Evolutionary conservation across 2,797 vertebrate species (phyloP).

Genomic region (Sebastes hopkinsi): DNA sequence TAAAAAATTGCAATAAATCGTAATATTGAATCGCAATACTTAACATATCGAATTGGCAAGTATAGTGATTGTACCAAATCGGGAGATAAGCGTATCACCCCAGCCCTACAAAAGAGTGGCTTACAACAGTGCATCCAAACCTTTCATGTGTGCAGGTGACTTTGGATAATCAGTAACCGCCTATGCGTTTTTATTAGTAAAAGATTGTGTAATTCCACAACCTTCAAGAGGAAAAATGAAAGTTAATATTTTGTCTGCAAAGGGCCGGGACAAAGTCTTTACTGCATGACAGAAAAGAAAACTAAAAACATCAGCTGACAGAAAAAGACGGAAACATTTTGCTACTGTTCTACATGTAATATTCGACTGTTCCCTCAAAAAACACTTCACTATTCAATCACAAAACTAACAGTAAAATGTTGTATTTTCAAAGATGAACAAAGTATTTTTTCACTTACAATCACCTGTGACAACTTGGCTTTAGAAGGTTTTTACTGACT

Average conservation of each 20-base stretch:
- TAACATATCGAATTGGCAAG: too few relatives aligned
- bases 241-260: conserved; percentile 6
- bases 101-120: background rate
- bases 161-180: conserved; percentile 23
- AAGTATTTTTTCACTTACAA: background rate
- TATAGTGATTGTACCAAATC: too few relatives aligned
- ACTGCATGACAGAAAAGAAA: background rate
- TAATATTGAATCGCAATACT: too few relatives aligned
- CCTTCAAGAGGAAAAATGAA: background rate
- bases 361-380: background rate
- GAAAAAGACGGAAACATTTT: background rate
- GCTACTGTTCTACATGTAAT: background rate
- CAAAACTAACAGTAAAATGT: background rate
- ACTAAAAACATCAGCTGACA: background rate
- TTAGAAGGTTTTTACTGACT: background rate
- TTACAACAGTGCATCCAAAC: background rate
- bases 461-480: background rate
- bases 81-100: background rate
- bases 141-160: background rate
- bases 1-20: too few relatives aligned
- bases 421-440: background rate
- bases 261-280: background rate
- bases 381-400: background rate
- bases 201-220: background rate
- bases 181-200: background rate